These are phyloP conservation scores for Phainopepla nitens DNA, from an alignment of 2,113 vertebrate genomes.

Conservation along the genomic window DNA sequence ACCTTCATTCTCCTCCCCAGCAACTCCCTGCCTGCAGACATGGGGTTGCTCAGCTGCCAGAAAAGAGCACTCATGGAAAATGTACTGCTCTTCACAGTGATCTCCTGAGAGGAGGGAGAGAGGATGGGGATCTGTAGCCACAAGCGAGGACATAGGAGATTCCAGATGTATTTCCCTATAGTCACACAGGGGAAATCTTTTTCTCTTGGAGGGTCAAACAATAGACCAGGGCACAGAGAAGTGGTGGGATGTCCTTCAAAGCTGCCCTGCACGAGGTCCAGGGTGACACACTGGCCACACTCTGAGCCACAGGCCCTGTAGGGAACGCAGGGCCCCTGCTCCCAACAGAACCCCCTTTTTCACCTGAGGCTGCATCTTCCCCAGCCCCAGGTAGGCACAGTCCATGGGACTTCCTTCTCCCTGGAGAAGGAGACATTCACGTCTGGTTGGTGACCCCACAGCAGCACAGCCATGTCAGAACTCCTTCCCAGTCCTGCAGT, in stretches of 20 bases:
- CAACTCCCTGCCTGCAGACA: not conserved
- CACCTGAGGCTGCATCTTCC: not conserved
- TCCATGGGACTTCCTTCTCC: not conserved
- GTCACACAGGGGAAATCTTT: not conserved
- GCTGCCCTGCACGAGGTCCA: rapidly evolving
- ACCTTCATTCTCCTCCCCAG: not conserved
- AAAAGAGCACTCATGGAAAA: not conserved
- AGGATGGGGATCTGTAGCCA: not conserved
- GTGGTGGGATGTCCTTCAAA: not conserved
- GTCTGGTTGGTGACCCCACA: not conserved
- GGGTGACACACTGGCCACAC: not conserved
- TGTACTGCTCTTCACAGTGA: not conserved
- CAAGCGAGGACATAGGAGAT: not conserved
- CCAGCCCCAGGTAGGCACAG: too few species aligned
- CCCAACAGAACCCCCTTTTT: not conserved
- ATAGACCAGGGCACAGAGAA: not conserved
- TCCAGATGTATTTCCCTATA: not conserved
- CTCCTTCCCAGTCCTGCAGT: not conserved
- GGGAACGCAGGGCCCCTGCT: not conserved
- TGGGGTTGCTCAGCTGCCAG: not conserved
- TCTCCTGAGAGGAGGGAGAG: not conserved
- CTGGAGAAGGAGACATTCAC: not conserved
- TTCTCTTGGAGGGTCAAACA: not conserved
- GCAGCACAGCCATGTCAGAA: not conserved
- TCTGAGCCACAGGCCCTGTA: not conserved